phyloP scores from a whole-genome alignment of 2,797 vertebrate genomes.

The Harpagifer antarcticus region DNA sequence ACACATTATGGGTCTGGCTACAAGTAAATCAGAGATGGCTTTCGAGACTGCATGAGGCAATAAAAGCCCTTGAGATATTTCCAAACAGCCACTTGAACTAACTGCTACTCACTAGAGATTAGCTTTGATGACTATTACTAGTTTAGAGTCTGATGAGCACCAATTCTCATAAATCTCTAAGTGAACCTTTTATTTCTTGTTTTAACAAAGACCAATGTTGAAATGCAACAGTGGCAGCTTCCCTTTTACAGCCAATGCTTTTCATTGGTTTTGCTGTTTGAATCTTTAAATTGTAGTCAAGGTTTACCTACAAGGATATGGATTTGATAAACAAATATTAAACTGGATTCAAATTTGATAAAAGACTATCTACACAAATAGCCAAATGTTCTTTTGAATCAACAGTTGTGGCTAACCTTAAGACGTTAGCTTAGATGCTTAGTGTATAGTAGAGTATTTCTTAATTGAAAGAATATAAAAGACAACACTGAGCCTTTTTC shows the following conservation, averaged over 20 bases:
- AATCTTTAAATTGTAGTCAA: background rate
- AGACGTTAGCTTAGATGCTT: no score
- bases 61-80: slow-evolving; percentile 34
- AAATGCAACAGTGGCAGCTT: background rate
- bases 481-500: no score
- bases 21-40: slow-evolving; percentile 39
- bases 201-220: background rate
- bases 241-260: background rate
- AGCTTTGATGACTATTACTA: slow-evolving; percentile 4
- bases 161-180: background rate
- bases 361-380: background rate
- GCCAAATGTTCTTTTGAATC: no score
- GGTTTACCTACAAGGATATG: background rate
- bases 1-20: slow-evolving; percentile 33
- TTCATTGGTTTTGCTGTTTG: background rate
- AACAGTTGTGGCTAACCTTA: no score
- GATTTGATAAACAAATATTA: background rate
- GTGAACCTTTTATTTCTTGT: background rate
- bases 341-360: background rate
- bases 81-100: slow-evolving; percentile 31
- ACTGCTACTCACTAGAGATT: slow-evolving; percentile 17
- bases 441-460: no score
- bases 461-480: no score
- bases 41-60: slow-evolving; percentile 24
- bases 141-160: background rate